Percentiles rank a stretch among this genome's conserved stretches.
Evolutionary conservation across 2,797 vertebrate species (phyloP).

Genomic region (Gymnopithys bicolor): DNA sequence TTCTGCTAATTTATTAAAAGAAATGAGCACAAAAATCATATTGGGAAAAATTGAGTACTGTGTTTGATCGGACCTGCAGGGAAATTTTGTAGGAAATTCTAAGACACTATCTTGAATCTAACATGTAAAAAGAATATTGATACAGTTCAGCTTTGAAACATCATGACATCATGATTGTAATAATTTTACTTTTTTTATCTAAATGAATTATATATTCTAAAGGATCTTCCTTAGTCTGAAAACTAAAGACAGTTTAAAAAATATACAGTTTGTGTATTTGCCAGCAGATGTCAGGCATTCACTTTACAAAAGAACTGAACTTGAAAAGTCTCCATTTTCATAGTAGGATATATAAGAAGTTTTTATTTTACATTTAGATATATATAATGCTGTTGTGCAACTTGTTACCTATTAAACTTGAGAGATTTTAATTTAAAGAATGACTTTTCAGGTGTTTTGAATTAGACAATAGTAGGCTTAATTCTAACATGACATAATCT

Average conservation of each 20-base stretch:
- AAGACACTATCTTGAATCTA: not conserved
- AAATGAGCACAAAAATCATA: not conserved
- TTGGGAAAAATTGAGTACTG: not conserved
- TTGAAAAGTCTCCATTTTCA: not conserved
- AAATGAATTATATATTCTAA: not conserved
- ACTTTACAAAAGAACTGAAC: not conserved
- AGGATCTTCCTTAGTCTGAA: not conserved
- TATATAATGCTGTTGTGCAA: not conserved
- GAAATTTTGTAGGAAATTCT: not conserved
- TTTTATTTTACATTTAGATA: not conserved
- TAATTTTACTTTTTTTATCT: not conserved
- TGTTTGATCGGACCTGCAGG: not conserved
- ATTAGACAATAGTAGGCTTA: not conserved
- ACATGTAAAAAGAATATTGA: not conserved
- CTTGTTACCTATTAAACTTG: not conserved
- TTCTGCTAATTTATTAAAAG: not conserved
- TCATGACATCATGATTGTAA: not conserved
- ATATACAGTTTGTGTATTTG: not conserved
- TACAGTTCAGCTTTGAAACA: not conserved
- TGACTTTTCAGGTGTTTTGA: not conserved
- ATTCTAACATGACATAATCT: not conserved
- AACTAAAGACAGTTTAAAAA: not conserved
- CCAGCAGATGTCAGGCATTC: constrained; percentile 77
- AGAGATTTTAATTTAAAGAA: not conserved
- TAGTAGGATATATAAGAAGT: not conserved